phyloP scores from a whole-genome alignment of 1,140 invertebrate species.

The Sitobion miscanthi region DNA sequence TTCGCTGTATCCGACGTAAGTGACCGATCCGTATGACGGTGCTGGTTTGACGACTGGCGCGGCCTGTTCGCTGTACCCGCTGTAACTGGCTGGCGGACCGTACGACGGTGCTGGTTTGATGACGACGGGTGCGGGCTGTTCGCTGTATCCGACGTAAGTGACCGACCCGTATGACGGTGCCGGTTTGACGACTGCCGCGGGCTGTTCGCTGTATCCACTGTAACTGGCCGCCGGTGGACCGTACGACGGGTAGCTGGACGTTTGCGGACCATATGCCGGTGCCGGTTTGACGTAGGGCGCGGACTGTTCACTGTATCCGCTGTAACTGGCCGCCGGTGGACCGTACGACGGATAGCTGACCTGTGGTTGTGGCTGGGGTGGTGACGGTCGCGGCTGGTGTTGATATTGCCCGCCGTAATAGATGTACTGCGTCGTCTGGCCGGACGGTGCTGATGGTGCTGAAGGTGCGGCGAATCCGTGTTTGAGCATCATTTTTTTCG shows the following conservation, averaged over 20 bases:
- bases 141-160: background rate
- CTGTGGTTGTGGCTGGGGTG: background rate
- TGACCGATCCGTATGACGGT: background rate
- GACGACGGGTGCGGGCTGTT: background rate
- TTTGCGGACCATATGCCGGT: background rate
- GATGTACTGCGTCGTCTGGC: background rate
- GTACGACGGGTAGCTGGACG: background rate
- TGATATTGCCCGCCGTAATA: background rate
- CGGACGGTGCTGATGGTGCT: background rate
- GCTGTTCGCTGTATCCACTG: background rate
- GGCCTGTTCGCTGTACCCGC: background rate
- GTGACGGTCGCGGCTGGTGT: conserved; percentile 23
- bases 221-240: background rate
- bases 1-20: background rate
- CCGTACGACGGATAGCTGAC: background rate
- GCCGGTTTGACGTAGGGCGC: background rate
- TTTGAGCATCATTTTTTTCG: conserved; percentile 26
- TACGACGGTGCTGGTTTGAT: background rate
- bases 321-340: background rate
- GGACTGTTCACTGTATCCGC: background rate
- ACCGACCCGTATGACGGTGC: background rate
- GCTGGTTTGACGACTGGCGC: background rate
- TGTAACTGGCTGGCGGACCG: too few species aligned
- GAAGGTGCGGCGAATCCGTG: background rate
- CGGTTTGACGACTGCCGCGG: background rate